phyloP scores from a whole-genome alignment of 2,888 invertebrate species.

The Campaea margaritaria region DNA sequence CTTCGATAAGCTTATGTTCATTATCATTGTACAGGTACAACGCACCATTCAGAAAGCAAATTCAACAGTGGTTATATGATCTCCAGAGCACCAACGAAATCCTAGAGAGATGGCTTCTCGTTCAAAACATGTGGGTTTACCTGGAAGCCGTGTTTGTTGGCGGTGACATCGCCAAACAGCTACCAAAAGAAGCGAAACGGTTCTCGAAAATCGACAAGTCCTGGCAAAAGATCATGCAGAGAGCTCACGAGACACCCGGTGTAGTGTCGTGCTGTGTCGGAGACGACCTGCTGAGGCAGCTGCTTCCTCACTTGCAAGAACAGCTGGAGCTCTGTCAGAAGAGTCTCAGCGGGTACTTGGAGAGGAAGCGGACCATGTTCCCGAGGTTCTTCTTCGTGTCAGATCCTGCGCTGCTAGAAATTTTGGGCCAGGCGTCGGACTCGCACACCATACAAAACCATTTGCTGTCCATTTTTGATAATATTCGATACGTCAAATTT shows the following conservation, averaged over 20 bases:
- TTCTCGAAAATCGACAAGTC: conserved; percentile 99
- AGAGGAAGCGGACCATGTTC: conserved; percentile 96
- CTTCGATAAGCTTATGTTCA: not conserved
- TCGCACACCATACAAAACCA: conserved; percentile 98
- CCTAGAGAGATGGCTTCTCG: conserved; percentile 97
- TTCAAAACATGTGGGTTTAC: conserved; percentile 99
- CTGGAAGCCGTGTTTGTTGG: conserved; percentile 99
- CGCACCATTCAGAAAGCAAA: conserved; percentile 97
- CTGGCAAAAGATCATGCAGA: conserved; percentile 99
- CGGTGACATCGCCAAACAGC: conserved; percentile 98
- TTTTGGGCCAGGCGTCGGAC: conserved; percentile 96
- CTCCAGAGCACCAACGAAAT: conserved; percentile 98
- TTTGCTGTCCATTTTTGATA: conserved; percentile 97
- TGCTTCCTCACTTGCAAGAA: conserved; percentile 97
- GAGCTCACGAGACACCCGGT: conserved; percentile 98
- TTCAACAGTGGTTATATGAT: conserved; percentile 97
- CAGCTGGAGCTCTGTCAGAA: conserved; percentile 98
- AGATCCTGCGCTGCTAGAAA: conserved; percentile 95
- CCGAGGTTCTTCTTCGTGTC: conserved; percentile 98
- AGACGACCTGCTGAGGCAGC: conserved; percentile 95
- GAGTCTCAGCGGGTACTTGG: conserved; percentile 96
- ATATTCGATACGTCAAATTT: conserved; percentile 96
- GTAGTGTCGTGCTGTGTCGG: conserved; percentile 98
- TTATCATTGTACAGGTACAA: conserved; percentile 88
- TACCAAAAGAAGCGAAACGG: conserved; percentile 97